A percentile compares a stretch with the other conserved stretches of the same genome.
phyloP scores from a whole-genome alignment of 2,113 vertebrate species.

The Oryzias woworae region DNA sequence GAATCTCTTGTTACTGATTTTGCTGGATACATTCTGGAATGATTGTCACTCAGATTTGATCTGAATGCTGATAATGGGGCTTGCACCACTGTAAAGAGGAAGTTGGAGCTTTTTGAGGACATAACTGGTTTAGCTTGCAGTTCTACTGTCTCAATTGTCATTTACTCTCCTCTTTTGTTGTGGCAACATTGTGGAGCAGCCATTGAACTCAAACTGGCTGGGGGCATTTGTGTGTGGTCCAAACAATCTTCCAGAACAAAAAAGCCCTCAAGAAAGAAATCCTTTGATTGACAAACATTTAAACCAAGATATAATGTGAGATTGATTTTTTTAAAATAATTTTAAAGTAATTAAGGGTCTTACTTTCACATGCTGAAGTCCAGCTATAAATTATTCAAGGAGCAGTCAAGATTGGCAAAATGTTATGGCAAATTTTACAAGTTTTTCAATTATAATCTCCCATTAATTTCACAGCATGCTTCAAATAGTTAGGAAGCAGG shows the following conservation, averaged over 20 bases:
- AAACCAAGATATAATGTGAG: not conserved
- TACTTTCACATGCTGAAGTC: too few species aligned
- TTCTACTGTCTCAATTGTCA: not conserved
- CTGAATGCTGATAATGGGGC: not conserved
- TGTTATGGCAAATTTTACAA: too few species aligned
- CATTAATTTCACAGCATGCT: too few species aligned
- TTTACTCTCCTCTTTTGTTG: constrained; percentile 39
- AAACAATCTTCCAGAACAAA: constrained; percentile 39
- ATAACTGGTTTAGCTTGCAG: constrained; percentile 10
- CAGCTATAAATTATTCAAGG: too few species aligned
- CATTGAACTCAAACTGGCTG: not conserved
- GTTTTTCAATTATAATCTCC: too few species aligned
- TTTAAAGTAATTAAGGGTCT: too few species aligned
- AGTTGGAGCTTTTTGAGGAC: constrained; percentile 7
- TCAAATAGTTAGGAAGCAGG: too few species aligned
- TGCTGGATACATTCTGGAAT: too few species aligned
- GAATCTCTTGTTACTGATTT: not conserved
- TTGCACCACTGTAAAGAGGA: not conserved
- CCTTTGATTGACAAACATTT: not conserved
- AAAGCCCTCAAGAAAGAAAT: not conserved
- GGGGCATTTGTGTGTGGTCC: constrained; percentile 29
- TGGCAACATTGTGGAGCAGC: constrained; percentile 41
- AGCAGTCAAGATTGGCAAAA: too few species aligned
- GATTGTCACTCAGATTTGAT: too few species aligned
- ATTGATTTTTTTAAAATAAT: not conserved